Conservation (phyloP, 2,888 invertebrate genomes). For the Tetrapedia diversipes region DNA sequence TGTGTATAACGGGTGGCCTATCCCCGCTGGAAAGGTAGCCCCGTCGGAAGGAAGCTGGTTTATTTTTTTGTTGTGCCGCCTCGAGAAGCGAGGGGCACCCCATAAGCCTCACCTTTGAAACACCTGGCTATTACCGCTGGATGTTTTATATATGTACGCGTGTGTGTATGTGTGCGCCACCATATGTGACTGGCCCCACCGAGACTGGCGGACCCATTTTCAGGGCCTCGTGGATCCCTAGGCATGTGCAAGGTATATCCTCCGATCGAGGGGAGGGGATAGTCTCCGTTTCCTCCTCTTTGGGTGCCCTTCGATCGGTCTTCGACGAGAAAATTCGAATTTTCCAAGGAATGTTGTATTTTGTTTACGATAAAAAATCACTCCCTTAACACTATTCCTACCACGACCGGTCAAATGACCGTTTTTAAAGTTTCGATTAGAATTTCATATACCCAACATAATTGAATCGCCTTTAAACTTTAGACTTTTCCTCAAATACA, state of each 20-base stretch:
- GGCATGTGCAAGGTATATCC: constrained; percentile 75
- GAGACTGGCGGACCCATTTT: constrained; percentile 82
- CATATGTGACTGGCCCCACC: constrained; percentile 82
- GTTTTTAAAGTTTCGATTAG: too few relatives aligned
- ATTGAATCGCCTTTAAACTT: too few relatives aligned
- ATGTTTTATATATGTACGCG: constrained; percentile 70
- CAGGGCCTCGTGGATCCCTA: constrained; percentile 73
- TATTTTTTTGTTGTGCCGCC: constrained; percentile 76
- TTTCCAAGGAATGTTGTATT: constrained; percentile 43
- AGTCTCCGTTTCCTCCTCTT: constrained; percentile 43
- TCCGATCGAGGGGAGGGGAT: constrained; percentile 35
- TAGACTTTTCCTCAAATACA: too few relatives aligned
- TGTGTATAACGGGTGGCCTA: constrained; percentile 62
- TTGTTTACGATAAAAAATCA: too few relatives aligned
- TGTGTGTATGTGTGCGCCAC: constrained; percentile 63
- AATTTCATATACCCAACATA: too few relatives aligned
- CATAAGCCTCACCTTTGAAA: constrained; percentile 80
- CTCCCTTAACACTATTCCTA: too few relatives aligned
- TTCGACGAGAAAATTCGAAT: constrained; percentile 15
- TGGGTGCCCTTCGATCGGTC: constrained; percentile 36
- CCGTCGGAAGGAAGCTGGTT: constrained; percentile 80
- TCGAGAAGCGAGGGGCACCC: constrained; percentile 72
- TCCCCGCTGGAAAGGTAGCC: constrained; percentile 63
- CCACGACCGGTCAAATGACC: too few relatives aligned
- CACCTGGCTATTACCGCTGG: constrained; percentile 82